Base-by-base conservation (phyloP, 2,888 invertebrate genomes). In the Drosophila rellima region DNA sequence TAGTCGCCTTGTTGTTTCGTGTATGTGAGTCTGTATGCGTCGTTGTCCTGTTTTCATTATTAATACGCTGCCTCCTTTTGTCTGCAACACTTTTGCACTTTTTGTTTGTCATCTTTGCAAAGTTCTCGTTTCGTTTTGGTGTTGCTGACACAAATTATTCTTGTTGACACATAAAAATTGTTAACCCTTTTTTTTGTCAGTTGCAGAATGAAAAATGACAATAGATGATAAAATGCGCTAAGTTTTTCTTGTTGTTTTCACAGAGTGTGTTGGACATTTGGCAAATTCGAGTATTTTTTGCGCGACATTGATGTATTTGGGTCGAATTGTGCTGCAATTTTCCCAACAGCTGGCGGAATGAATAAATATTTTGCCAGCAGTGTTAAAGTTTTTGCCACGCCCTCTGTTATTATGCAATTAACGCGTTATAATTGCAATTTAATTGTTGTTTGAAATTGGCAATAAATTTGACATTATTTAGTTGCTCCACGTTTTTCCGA, bases 141-240 rank as follows among this genome's bases (percentile, higher is more conserved):
- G 78, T 72, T 73, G 72, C 73, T 69, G 83, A 79, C 86, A 83
- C 86, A 77, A 83, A 83, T 86, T 83, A 86, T 83, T 83, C 83
- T 83, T 83, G 86, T 86, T 83, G 83, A 83, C 83, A 83, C 81
- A 83, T 83, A 83, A 83, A 83, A 83, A 83, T 86, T 74, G 79
- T 86, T 74, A 70, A 83, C 83, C 83, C 83, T 83, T 82, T 82
- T 80, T 57, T 29, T 35, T 61, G 37, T 33, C 15, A 54, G 35
- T 40, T 37, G 62, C 48, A 26, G 23, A 70, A 71, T 81, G 83
- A 83, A 74, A 83, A 86, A 83, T 83, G 83, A 83, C 81, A 83
- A 71, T 69, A 74, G 74, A 86, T 83, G 81, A 86, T 73, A 72
- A 74, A 83, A 86, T 66, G 68, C 68, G 78, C 48, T 61, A 64